Evolutionary conservation across 1,140 invertebrate genomes (phyloP).

Genomic region (Zaprionus capensis): DNA sequence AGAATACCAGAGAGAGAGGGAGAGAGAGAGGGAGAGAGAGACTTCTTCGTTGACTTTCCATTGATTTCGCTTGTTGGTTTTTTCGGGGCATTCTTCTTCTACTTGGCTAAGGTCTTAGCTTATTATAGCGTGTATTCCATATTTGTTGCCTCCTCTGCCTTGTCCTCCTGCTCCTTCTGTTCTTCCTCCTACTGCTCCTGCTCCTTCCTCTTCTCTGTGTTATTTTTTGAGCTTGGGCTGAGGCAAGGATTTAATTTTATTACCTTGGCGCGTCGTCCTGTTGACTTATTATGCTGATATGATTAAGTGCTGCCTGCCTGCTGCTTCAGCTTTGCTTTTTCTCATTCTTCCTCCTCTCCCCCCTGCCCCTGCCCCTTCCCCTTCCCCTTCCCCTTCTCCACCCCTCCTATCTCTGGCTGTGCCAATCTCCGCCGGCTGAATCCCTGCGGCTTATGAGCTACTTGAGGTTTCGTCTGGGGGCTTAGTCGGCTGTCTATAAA

Average conservation of each 20-base stretch:
- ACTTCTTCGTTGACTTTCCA: slow-evolving; percentile 34
- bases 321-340: not conserved
- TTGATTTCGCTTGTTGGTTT: slow-evolving; percentile 64
- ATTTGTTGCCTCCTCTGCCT: not conserved
- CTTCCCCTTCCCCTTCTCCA: no score
- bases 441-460: slow-evolving; percentile 25
- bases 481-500: slow-evolving; percentile 33
- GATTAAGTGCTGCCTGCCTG: slow-evolving; percentile 63
- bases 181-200: not conserved
- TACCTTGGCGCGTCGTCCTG: slow-evolving; percentile 50
- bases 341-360: not conserved
- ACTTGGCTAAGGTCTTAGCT: slow-evolving; percentile 8
- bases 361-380: not conserved
- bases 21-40: not conserved
- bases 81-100: slow-evolving; percentile 20
- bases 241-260: slow-evolving; percentile 80
- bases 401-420: not conserved
- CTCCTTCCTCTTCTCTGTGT: slow-evolving; percentile 22
- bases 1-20: not conserved
- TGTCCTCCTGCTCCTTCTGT: not conserved
- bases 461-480: slow-evolving; percentile 27
- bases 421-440: not conserved
- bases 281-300: slow-evolving; percentile 80
- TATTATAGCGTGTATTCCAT: slow-evolving; percentile 29
- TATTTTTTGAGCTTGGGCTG: slow-evolving; percentile 35